phyloP scores from a whole-genome alignment of 2,888 invertebrate genomes.

The Plusia festucae region DNA sequence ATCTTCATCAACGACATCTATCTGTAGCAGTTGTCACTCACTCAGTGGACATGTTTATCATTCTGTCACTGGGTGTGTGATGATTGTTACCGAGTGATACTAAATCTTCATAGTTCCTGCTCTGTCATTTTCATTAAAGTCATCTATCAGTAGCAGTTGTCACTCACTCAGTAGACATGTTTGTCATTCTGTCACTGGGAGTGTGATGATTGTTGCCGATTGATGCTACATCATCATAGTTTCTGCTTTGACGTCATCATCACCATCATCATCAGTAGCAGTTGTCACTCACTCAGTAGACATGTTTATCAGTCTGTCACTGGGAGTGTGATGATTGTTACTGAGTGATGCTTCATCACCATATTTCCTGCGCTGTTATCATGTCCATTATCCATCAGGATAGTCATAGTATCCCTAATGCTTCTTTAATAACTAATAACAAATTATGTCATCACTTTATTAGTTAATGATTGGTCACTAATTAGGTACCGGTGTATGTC shows the following conservation, averaged over 20 bases:
- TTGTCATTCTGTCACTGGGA: slow-evolving; percentile 57
- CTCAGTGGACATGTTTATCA: slow-evolving; percentile 55
- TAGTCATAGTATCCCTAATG: too few relatives aligned
- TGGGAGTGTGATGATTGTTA: slow-evolving; percentile 56
- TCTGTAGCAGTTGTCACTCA: slow-evolving; percentile 15
- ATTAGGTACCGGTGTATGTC: too few relatives aligned
- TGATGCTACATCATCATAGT: slow-evolving; percentile 11
- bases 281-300: slow-evolving; percentile 36
- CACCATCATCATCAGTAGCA: slow-evolving; percentile 7
- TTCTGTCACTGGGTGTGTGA: slow-evolving; percentile 61
- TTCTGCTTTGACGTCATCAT: not conserved
- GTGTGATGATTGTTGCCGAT: slow-evolving; percentile 38
- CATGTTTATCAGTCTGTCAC: slow-evolving; percentile 61
- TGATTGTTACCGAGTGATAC: slow-evolving; percentile 36
- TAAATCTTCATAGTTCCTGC: slow-evolving; percentile 5
- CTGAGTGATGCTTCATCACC: slow-evolving; percentile 15
- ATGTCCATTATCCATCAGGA: not conserved
- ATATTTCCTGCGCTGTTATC: not conserved
- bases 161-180: slow-evolving; percentile 45
- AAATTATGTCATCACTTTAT: too few relatives aligned
- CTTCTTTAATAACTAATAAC: too few relatives aligned
- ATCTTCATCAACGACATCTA: not conserved
- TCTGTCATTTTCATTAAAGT: not conserved
- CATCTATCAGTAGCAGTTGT: slow-evolving; percentile 3
- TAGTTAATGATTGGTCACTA: too few relatives aligned